Base-by-base conservation (phyloP, 2,113 vertebrate genomes). In the Dryoscopus gambensis region DNA sequence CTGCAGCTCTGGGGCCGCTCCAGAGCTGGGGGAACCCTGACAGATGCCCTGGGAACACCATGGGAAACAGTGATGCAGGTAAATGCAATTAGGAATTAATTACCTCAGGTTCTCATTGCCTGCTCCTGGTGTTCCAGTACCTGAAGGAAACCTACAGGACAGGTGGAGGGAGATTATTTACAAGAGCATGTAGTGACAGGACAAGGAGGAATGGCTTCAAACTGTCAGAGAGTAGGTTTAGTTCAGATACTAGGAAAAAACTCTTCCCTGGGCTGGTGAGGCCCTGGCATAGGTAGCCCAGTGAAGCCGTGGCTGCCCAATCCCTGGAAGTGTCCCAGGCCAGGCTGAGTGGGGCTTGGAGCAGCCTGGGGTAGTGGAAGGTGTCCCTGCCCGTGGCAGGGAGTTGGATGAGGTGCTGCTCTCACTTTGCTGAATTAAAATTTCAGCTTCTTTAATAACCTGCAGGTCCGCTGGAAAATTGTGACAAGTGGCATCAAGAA, bases 401-500 rank as follows among this genome's bases (percentile, higher is more conserved):
- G 30, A 25, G 10, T 3, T 65, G 60, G 52, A 39, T 30, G 47
- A 63, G n/a, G 37, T 35, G 18, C n/a, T 7, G 7, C 59, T 15
- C 56, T 35, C 68, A 25, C 69, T 85, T 65, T 44, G 70, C 56
- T 71, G 60, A 87, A 12, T 39, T 70, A 22, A 90, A 81, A 53
- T 87, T 88, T 76, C 30, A 37, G 68, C 25, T 80, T 79, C 87
- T 79, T 79, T 37, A 71, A 49, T 68, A 95, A 76, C 81, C 59
- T 37, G 21, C 40, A 57, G 87, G 69, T 84, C 88, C 22, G 0
- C 27, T 67, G 90, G 91, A 86, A 89, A 97, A 94, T 84, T 87
- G 94, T 89, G 92, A 76, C 8, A 9, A 94, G 93, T 74, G 94
- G 92, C 84, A 84, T 74, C 90, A 94, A 96, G 96, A 93, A 96